phyloP scores from a whole-genome alignment of 1,140 invertebrate species.

The Arctopsyche grandis region DNA sequence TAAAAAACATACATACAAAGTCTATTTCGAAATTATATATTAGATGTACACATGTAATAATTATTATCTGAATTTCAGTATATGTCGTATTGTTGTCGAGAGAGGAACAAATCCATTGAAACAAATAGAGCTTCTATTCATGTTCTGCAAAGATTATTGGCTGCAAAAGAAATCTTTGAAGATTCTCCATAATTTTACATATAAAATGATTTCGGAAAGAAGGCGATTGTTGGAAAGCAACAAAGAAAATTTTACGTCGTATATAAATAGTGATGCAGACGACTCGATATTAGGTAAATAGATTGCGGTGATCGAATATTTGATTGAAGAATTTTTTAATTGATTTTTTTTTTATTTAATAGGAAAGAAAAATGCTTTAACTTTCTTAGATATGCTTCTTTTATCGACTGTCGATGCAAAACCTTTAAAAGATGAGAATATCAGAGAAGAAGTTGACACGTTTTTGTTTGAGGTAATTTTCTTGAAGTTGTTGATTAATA shows the following conservation, averaged over 20 bases:
- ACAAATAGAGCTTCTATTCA: conserved; percentile 59
- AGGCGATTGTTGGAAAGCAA: conserved; percentile 57
- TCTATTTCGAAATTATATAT: no score
- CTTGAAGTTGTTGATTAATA: neutral
- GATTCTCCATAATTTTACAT: conserved; percentile 75
- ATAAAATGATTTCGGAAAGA: conserved; percentile 66
- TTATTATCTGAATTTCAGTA: conserved; percentile 50
- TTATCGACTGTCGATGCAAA: conserved; percentile 68
- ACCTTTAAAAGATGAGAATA: conserved; percentile 71
- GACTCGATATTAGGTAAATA: conserved; percentile 35
- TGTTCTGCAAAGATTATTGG: conserved; percentile 59
- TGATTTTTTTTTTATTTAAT: no score
- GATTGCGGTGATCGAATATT: no score
- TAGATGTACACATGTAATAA: no score
- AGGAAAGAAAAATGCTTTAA: conserved; percentile 74
- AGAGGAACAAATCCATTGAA: conserved; percentile 61
- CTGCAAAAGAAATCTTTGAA: conserved; percentile 69
- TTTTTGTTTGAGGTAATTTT: conserved; percentile 79
- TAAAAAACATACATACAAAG: no score
- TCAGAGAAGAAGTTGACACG: conserved; percentile 79
- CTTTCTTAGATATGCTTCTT: conserved; percentile 82
- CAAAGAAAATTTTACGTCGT: conserved; percentile 47
- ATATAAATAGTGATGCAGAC: conserved; percentile 27
- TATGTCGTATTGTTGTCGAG: conserved; percentile 59
- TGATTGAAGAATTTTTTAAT: no score